Base-by-base conservation (phyloP, 2,797 vertebrate genomes). In the Chromis chromis region DNA sequence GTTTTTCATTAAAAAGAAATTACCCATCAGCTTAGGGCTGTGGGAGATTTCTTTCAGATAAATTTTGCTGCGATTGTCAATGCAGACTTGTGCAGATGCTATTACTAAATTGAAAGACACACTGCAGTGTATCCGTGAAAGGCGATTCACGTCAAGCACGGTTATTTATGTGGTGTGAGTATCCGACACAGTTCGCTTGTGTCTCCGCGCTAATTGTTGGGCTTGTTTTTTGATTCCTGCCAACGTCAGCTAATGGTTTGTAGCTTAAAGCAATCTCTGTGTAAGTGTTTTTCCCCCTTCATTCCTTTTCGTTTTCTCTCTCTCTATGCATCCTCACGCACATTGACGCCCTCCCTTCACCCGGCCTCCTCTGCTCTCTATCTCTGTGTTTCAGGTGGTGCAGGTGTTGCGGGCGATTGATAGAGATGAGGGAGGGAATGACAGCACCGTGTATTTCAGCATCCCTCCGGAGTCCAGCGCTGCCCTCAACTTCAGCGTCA, bases 401-500 rank as follows among this genome's bases (percentile, higher is more conserved):
- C 96, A 97, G 93, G 94, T 96, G 88, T 92, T 97, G 88, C 92
- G 92, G 71, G 96, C 96, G 54, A 94, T 96, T 90, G 97, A 98
- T 94, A 94, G 93, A 93, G 96, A 98, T 65, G 95, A 96, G 82
- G 94, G 90, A 10, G 96, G 96, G 65, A 96, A 96, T 78, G 94
- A 95, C 85, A 96, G 95, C 90, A 90, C 92, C 0, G 94, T 97
- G 88, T 96, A 96, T 90, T 96, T 96, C 88, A 96, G 95, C 90
- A 96, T 96, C 86, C 95, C 95, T 21, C 87, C 92, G 7, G 96
- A 95, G 77, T 94, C 95, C 87, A 87, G 89, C 0, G 68, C 87
- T 28, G 93, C 95, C 75, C 94, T 95, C 80, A 97, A 98, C 92
- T 95, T 97, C 92, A 96, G 94, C 70, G 83, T 97, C 82, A 93